Base-by-base conservation (phyloP, 1,140 invertebrate species). In the Octopus bimaculoides region DNA sequence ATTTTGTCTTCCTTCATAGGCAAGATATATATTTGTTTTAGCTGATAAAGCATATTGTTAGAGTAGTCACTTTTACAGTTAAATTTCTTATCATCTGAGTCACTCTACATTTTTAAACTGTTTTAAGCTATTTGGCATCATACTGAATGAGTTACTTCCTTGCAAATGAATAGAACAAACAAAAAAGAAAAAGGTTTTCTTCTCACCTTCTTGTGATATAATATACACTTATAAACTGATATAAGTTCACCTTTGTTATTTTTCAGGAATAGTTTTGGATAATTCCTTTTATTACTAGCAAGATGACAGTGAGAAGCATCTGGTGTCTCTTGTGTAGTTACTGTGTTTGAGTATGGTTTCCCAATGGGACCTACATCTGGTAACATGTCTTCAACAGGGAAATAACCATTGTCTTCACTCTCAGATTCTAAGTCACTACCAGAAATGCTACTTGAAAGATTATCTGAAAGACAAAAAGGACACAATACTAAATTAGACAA, bases 401-500 rank as follows among this genome's bases (percentile, higher is more conserved):
- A 41, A 41, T 41, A 41, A 41, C 26, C 26, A 41, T 41, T 77
- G 12, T 81, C 79, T 26, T 86, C 84, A 41, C 61, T 79, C 12
- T 88, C 87, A 61, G 78, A 81, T 80, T 93, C 93, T 6, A 92
- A 92, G 78, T 94, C 94, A 80, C 93, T 94, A 26, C 94, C 94
- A 5, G 94, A 95, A 81, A 94, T 71, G 66, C 66, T 93, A 90
- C 94, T 95, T 5, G 94, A 95, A 71, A 94, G 91, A 86, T 94
- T 93, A 89, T 93, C 93, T 93, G 83, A 8, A 84, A 77, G 54
- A 12, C 52, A 20, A 41, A 78, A 8, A n/a, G 3, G 26, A 80
- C 17, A 52, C 1, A 55, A 66, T 9, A 2, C 9, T 14, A 54
- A n/a, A 54, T 66, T 53, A 20, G 52, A 8, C 17, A 79, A 52